Evolutionary conservation across 2,888 invertebrate genomes (phyloP), one percentile per base, ranked within the genome.

Genomic region (Itoplectis maculator): DNA sequence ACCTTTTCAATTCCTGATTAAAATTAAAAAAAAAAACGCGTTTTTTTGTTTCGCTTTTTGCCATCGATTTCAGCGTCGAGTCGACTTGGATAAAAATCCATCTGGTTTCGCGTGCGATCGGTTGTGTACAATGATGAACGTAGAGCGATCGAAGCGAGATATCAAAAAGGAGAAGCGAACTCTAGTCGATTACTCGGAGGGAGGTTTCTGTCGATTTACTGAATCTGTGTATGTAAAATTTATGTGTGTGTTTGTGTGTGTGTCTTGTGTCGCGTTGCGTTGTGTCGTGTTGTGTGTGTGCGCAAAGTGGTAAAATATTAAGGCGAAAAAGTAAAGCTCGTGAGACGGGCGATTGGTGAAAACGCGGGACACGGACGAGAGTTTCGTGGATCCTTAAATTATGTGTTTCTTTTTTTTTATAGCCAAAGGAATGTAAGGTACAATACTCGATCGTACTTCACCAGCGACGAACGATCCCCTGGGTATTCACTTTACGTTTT

Each of bases 371-470:
- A 72, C 65, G 76, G 65, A 72, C 65, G 81, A 79, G 37, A 61
- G 49, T 56, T 45, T 70, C 59, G 63, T 74, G 68, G 75, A 65
- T 82, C 72, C 84, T 84, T 86, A 84, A 85, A 86, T 40, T 20
- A 72, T 54, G 47, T 65, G 69, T 77, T 74, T 45, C n/a, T 15
- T 45, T 45, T 47, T 56, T 59, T 79, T 92, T 92, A 92, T 92
- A 93, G 92, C 92, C 92, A 91, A 92, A 93, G 92, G 92, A 93
- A 93, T 93, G 92, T 93, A 92, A 91, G 90, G 92, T 92, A 93
- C 92, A 93, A 93, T 92, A 92, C 92, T 92, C 89, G 89, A 92
- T 90, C 91, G 91, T 91, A 89, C 87, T 91, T 89, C 88, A 89
- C 89, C 88, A 90, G 87, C 84, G 87, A 88, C 88, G 88, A 92